These are phyloP conservation scores for Dryobotodes eremita DNA, from an alignment of 2,888 invertebrate genomes.

Conservation along the genomic window DNA sequence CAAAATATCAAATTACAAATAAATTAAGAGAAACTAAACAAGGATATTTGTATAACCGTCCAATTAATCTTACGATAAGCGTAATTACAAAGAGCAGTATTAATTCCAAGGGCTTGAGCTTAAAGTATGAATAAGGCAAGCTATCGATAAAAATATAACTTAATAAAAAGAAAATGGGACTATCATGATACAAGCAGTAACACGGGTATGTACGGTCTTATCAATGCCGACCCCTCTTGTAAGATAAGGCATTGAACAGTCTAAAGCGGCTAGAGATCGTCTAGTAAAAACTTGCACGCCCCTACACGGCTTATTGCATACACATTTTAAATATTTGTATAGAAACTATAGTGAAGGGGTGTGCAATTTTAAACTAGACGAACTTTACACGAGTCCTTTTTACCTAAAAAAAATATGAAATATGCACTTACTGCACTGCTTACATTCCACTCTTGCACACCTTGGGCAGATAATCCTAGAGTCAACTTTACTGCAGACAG, in stretches of 20 bases:
- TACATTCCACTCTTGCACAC: neutral
- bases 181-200: neutral
- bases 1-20: constrained; percentile 15
- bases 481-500: neutral
- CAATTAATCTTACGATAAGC: constrained; percentile 57
- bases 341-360: neutral
- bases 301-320: neutral
- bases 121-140: constrained; percentile 27
- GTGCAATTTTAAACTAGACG: neutral
- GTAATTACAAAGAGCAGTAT: constrained; percentile 53
- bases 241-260: neutral
- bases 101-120: constrained; percentile 20
- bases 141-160: neutral
- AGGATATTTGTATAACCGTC: constrained; percentile 34
- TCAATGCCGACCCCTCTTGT: neutral
- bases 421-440: too few species aligned
- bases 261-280: neutral
- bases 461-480: neutral
- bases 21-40: constrained; percentile 37
- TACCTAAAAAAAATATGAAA: neutral
- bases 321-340: neutral
- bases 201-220: neutral
- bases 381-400: neutral
- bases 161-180: neutral
- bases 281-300: neutral